These are phyloP conservation scores for Malacosoma neustria DNA, from an alignment of 2,888 invertebrate species.

Conservation along the genomic window DNA sequence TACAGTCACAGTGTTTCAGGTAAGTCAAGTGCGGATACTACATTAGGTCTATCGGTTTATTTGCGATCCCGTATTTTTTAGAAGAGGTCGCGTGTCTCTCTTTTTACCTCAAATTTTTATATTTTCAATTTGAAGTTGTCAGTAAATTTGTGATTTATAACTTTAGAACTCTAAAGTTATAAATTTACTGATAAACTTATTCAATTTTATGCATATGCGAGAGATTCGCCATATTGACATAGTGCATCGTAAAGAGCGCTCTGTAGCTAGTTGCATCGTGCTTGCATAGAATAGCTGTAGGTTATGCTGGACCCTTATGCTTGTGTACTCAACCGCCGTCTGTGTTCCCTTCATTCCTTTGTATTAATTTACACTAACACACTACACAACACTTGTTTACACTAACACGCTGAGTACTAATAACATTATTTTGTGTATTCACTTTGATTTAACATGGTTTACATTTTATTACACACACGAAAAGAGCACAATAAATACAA, in stretches of 20 bases:
- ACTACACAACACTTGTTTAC: conserved; percentile 47
- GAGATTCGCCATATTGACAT: conserved; percentile 47
- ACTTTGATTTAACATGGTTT: conserved; percentile 40
- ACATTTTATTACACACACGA: conserved; percentile 48
- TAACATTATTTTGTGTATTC: conserved; percentile 35
- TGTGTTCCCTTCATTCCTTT: conserved; percentile 57
- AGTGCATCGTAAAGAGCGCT: conserved; percentile 50
- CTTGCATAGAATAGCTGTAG: conserved; percentile 45
- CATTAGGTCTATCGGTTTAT: conserved; percentile 59
- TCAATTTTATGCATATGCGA: conserved; percentile 32
- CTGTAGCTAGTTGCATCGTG: conserved; percentile 66
- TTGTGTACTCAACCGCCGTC: conserved; percentile 69
- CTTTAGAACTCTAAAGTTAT: conserved; percentile 2
- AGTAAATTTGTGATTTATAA: no score
- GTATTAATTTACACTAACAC: conserved; percentile 57
- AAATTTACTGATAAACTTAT: conserved; percentile 14
- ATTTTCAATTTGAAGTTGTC: not conserved
- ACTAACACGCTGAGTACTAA: conserved; percentile 56
- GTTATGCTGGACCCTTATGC: conserved; percentile 56
- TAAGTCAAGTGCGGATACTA: conserved; percentile 74
- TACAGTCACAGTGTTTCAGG: conserved; percentile 98
- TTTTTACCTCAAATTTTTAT: conserved; percentile 18
- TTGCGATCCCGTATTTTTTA: conserved; percentile 63
- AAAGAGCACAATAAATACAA: conserved; percentile 59
- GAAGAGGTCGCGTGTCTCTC: conserved; percentile 56